These are phyloP conservation scores for Tiliqua scincoides DNA, from an alignment of 2,113 vertebrate genomes.

Conservation along the genomic window DNA sequence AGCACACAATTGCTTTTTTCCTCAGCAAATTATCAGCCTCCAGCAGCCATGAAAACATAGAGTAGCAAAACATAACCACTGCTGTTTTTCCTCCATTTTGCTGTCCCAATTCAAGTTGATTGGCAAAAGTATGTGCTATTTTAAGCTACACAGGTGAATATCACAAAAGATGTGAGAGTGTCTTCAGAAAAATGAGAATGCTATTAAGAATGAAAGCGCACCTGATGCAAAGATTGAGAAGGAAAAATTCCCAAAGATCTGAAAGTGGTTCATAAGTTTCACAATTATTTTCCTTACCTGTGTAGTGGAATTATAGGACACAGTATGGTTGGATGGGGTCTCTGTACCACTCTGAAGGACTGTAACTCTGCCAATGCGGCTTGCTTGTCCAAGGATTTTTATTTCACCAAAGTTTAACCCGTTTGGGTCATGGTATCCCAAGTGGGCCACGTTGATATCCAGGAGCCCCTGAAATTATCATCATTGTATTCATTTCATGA, in stretches of 20 bases:
- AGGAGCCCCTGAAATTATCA: slow-evolving; percentile 32
- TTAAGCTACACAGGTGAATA: too few species aligned
- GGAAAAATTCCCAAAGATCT: accelerated
- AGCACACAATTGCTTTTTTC: too few species aligned
- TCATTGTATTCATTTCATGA: not conserved
- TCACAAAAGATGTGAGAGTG: too few species aligned
- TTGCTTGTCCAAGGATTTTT: slow-evolving; percentile 66
- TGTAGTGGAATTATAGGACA: accelerated
- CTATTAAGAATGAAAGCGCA: too few species aligned
- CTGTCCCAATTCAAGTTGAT: too few species aligned
- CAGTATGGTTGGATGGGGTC: accelerated
- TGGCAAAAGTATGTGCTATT: too few species aligned
- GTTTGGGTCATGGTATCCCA: slow-evolving; percentile 13
- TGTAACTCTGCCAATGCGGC: accelerated
- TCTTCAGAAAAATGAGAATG: too few species aligned
- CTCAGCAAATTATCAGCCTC: too few species aligned
- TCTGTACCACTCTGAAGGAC: accelerated
- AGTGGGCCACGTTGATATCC: not conserved
- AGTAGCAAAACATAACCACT: too few species aligned
- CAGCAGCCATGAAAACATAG: too few species aligned
- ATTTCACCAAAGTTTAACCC: slow-evolving; percentile 60
- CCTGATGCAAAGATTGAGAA: too few species aligned
- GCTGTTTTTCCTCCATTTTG: too few species aligned
- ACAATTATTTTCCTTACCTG: slow-evolving; percentile 35
- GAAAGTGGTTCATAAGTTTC: not conserved